These are phyloP conservation scores for Leucoraja ocellata DNA, from an alignment of 2,797 vertebrate species.

Conservation along the genomic window DNA sequence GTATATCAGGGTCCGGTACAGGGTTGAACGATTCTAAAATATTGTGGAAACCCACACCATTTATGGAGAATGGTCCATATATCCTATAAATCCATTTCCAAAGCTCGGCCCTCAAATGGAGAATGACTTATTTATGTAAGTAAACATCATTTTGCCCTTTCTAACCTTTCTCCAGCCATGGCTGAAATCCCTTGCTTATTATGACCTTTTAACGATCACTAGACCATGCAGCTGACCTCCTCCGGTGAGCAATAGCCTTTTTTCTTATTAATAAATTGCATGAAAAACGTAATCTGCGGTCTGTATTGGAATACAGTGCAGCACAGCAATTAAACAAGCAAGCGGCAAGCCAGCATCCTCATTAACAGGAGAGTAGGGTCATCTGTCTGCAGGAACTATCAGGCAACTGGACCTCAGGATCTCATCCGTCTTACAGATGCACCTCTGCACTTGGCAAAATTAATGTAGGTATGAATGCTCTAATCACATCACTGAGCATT, in stretches of 20 bases:
- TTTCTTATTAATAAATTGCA: slow-evolving; percentile 33
- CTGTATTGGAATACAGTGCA: slow-evolving; percentile 34
- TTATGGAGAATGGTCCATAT: neutral
- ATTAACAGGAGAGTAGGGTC: slow-evolving; percentile 36
- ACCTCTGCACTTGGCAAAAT: slow-evolving; percentile 38
- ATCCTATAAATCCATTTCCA: slow-evolving; percentile 13
- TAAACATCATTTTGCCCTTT: slow-evolving; percentile 35
- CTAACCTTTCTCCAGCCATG: slow-evolving; percentile 35
- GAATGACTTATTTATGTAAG: slow-evolving; percentile 34
- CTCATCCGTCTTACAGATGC: slow-evolving; percentile 37
- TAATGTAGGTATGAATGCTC: slow-evolving; percentile 37
- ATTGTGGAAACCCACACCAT: neutral
- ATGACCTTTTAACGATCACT: slow-evolving; percentile 35
- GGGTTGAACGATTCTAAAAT: neutral
- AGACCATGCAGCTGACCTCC: slow-evolving; percentile 23
- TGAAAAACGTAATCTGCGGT: slow-evolving; percentile 33
- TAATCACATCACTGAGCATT: slow-evolving; percentile 33
- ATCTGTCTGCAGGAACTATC: slow-evolving; percentile 33
- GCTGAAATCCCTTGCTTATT: slow-evolving; percentile 37
- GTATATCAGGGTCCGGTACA: neutral
- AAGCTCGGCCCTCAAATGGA: neutral
- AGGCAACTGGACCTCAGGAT: slow-evolving; percentile 33
- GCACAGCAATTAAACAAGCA: slow-evolving; percentile 36
- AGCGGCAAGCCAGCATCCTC: slow-evolving; percentile 31
- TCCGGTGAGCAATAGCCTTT: slow-evolving; percentile 24